Evolutionary conservation across 2,888 invertebrate genomes (phyloP).

Genomic region (Stegophylla sp.): DNA sequence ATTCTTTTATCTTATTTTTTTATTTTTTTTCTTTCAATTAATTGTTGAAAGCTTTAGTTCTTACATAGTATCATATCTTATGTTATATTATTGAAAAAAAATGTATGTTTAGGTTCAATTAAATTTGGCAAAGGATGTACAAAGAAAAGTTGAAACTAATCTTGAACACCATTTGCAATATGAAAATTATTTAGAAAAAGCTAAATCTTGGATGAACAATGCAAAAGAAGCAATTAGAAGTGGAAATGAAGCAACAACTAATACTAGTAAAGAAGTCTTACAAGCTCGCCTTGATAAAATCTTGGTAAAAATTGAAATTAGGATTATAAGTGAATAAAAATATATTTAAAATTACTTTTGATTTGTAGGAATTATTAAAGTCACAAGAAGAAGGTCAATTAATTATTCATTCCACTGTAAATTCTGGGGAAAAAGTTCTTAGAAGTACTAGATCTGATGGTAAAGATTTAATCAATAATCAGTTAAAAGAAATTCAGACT

Average conservation of each 20-base stretch:
- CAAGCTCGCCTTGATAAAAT: constrained; percentile 76
- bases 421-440: constrained; percentile 87
- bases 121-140: constrained; percentile 86
- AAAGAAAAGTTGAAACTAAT: constrained; percentile 89
- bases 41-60: not conserved
- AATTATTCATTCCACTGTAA: constrained; percentile 83
- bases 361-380: constrained; percentile 77
- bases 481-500: constrained; percentile 86
- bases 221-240: constrained; percentile 82
- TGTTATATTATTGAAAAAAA: too few species aligned
- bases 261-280: constrained; percentile 82
- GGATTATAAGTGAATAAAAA: not conserved
- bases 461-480: constrained; percentile 82
- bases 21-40: too few species aligned
- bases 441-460: constrained; percentile 89
- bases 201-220: constrained; percentile 84
- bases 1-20: too few species aligned
- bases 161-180: constrained; percentile 84
- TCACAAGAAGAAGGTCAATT: constrained; percentile 87
- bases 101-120: constrained; percentile 71
- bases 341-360: not conserved
- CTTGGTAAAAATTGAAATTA: constrained; percentile 62
- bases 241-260: constrained; percentile 79
- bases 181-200: constrained; percentile 76
- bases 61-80: too few species aligned